Base-by-base conservation (phyloP, 64 coral and sea anemone genomes). In the Trachythela sp. region DNA sequence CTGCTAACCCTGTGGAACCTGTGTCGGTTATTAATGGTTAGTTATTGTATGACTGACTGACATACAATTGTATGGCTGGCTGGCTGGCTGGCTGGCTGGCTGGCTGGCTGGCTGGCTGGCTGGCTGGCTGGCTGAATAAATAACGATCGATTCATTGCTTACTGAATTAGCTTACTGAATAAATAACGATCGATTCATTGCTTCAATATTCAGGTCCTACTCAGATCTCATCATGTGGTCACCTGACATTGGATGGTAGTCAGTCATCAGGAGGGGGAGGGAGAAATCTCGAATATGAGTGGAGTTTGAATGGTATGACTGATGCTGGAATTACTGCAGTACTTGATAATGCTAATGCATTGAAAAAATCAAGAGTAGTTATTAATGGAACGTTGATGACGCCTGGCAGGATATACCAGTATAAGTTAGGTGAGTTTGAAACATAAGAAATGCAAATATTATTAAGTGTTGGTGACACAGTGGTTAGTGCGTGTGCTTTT, bases 181-280 rank as follows among this genome's bases (percentile, higher is more conserved):
- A 45, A 11, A 45, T 6, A 11, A 6, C 11, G 4, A 45, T 11
- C 11, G 42, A 64, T 40, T 38, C 38, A 36, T 54, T 77, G 13
- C 50, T 77, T 71, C 36, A 56, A 10, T 85, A 34, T 76, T 0
- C 77, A 95, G 94, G 94, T 17, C 84, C 90, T 6, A 51, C 84
- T 15, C 72, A 40, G 15, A 43, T 94, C 54, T 88, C 86, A 1
- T 86, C 84, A 1, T 94, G 94, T 58, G 94, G 87, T 9, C 92
- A 95, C 54, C 87, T 95, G 1, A 87, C 90, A 39, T 84, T 95
- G 0, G 86, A 84, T 89, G 94, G 90, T 37, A 20, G 84, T 48
- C 94, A 86, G 87, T 95, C 94, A 13, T 48, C 51, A 56, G 94
- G 94, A 4, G 84, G 94, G 8, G 94, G 94, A 31, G 94, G 94